Base-by-base conservation (phyloP, 2,888 invertebrate species). In the Drosophila quinaria region DNA sequence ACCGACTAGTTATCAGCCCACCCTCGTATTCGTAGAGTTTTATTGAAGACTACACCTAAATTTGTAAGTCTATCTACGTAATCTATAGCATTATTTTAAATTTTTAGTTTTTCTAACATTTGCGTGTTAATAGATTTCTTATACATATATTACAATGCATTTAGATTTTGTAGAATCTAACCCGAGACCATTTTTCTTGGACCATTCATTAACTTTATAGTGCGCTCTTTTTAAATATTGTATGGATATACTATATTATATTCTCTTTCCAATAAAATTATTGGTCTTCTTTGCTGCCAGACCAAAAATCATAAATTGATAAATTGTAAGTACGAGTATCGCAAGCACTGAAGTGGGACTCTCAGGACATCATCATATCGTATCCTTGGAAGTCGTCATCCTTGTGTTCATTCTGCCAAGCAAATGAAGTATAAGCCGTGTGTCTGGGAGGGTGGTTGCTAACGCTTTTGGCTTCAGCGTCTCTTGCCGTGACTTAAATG, bases 401-500 rank as follows among this genome's bases (percentile, higher is more conserved):
- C 56, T 75, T 47, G 42, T 58, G 60, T 52, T 49, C 35, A 52
- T 64, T 33, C 60, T 59, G 55, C 42, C 65, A 69, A 51, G 68
- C 56, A 82, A 70, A 68, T 82, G 65, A 73, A 73, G 80, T 70
- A 73, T 73, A 82, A 82, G 72, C 76, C 56, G 39, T 42, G 10
- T 13, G 52, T 19, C 17, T 59, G 17, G 37, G 46, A 35, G 31
- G 41, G 29, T 46, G 51, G 19, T 41, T 59, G 66, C 39, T 60
- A 74, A 67, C 49, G 58, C 37, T 59, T 65, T 65, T 55, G 47
- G 44, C 61, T 60, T 29, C 59, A 42, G 62, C 63, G 55, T 70
- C 64, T 42, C 52, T 60, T 70, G 87, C 63, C 80, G 74, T 87
- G 81, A 80, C 90, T 82, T 87, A 90, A 89, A 91, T 91, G 85